Base-by-base conservation (phyloP, 2,797 vertebrate genomes). In the Centropyge bicolor region DNA sequence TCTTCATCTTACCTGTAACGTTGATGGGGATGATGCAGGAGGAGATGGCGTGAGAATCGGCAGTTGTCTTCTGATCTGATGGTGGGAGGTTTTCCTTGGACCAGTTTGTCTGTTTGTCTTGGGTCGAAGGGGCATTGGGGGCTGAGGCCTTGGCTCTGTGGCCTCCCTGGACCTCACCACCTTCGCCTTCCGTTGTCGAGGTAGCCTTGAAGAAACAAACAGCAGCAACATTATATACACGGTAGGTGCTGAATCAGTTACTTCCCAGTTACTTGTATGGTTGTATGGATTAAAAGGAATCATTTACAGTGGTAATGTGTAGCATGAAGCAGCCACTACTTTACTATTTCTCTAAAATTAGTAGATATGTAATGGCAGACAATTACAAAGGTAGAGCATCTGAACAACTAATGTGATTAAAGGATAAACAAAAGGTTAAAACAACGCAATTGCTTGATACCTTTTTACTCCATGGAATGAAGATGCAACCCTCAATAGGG, bases 1-100 rank as follows among this genome's bases (percentile, higher is more conserved):
- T 68, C 20, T 76, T 60, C 41, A 35, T 65, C 64, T 85, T 97
- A 99, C 98, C 98, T 92, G 98, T 97, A 90, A 99, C 97, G 82
- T 99, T 99, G 92, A 99, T 99, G 92, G 98, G 98, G 87, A 99
- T 99, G 92, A 99, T 98, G 94, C 97, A 98, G 90, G 98, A 99
- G 89, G 98, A 98, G 91, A 99, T 95, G 92, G 97, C 95, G 91
- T 97, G 96, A 84, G 97, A 96, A 85, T 99, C 97, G 72, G 95
- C 96, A 92, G 96, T 95, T 90, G 96, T 95, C 93, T 97, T 98
- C 93, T 97, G 95, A 91, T 99, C 96, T 55, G 97, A 97, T 14
- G 97, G 97, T 51, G 97, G 96, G 84, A 97, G 96, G 83, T 97
- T 97, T 93, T 95, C 97, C 95, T 98, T 99, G 91, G 95, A 98